A percentile compares a stretch with the other conserved stretches of the same genome.
phyloP scores from a whole-genome alignment of 1,140 invertebrate genomes.

The Drosophila athabasca region DNA sequence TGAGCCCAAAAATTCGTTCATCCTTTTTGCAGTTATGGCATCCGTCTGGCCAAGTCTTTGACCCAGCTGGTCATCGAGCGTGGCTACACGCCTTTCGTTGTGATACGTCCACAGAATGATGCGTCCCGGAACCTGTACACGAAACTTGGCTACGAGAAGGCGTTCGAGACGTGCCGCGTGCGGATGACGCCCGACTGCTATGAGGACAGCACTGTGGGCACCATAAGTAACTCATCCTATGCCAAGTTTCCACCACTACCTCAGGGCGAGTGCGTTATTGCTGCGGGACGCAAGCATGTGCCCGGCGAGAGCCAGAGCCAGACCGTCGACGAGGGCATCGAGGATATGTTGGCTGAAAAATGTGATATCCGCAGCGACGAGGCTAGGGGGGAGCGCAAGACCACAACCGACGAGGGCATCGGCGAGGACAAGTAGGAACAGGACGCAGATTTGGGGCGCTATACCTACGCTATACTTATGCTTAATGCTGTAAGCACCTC shows the following conservation, averaged over 20 bases:
- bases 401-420: conserved; percentile 80
- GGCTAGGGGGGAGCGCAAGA: conserved; percentile 74
- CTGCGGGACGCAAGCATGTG: conserved; percentile 52
- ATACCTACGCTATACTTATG: conserved; percentile 50
- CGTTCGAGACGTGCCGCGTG: conserved; percentile 90
- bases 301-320: conserved; percentile 70
- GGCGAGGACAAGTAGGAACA: conserved; percentile 77
- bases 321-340: conserved; percentile 76
- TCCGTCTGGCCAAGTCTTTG: conserved; percentile 87
- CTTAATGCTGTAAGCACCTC: conserved; percentile 51
- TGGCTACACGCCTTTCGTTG: conserved; percentile 92
- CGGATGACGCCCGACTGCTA: conserved; percentile 87
- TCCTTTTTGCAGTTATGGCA: conserved; percentile 85
- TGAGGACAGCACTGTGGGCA: conserved; percentile 70
- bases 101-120: conserved; percentile 93
- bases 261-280: conserved; percentile 64
- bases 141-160: conserved; percentile 91
- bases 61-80: conserved; percentile 89
- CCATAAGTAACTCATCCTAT: conserved; percentile 68
- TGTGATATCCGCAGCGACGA: conserved; percentile 83
- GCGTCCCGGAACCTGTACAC: conserved; percentile 91
- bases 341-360: conserved; percentile 83
- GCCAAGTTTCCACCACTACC: conserved; percentile 73
- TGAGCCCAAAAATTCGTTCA: neutral
- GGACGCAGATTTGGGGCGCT: conserved; percentile 33